Percentiles rank a stretch among this genome's conserved stretches.
phyloP scores from a whole-genome alignment of 2,888 invertebrate genomes.

The Drosophila cyrtoloma region DNA sequence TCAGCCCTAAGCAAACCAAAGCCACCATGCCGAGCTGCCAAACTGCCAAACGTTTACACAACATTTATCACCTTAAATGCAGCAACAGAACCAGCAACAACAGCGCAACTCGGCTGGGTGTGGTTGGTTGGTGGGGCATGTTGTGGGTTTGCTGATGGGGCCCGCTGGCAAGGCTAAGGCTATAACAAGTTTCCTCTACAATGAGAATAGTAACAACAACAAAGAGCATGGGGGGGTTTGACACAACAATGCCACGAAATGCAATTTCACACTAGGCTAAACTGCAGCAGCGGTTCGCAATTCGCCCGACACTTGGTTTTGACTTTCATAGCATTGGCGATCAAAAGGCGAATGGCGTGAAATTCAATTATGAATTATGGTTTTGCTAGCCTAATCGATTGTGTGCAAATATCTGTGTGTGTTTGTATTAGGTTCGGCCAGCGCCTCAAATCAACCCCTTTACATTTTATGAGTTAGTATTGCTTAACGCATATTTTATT shows the following conservation, averaged over 20 bases:
- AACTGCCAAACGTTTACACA: constrained; percentile 55
- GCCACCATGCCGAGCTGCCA: constrained; percentile 27
- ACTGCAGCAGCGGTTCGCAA: constrained; percentile 33
- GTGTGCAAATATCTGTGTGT: neutral
- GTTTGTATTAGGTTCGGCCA: neutral
- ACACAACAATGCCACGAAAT: constrained; percentile 62
- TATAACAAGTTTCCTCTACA: constrained; percentile 38
- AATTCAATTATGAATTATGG: constrained; percentile 78
- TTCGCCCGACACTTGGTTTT: constrained; percentile 18
- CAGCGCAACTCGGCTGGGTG: constrained; percentile 1
- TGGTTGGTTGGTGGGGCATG: neutral
- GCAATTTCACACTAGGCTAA: constrained; percentile 76
- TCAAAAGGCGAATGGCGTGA: constrained; percentile 51
- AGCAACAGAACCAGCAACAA: constrained; percentile 14
- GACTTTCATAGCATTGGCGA: constrained; percentile 22
- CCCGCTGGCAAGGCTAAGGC: constrained; percentile 10
- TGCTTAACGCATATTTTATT: constrained; percentile 43
- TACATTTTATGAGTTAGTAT: constrained; percentile 18
- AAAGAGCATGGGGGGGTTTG: neutral
- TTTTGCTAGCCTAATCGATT: constrained; percentile 19
- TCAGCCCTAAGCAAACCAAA: constrained; percentile 7
- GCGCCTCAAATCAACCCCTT: neutral
- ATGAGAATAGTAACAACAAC: constrained; percentile 15
- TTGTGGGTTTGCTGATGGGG: constrained; percentile 6
- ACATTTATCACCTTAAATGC: constrained; percentile 71